phyloP scores from a whole-genome alignment of 2,113 vertebrate genomes.

The Diadophis punctatus region DNA sequence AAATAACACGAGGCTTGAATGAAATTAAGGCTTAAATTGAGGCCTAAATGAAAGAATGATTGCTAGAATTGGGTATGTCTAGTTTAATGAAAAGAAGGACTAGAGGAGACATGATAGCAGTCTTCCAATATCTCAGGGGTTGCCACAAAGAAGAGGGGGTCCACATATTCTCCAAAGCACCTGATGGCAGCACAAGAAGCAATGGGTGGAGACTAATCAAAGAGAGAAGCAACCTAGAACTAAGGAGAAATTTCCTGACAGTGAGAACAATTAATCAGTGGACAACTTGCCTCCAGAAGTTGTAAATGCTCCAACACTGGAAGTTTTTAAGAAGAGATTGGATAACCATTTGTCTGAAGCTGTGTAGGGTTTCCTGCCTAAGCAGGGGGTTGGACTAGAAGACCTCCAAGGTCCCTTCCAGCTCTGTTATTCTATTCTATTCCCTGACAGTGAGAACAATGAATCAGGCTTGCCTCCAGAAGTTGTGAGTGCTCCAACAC shows the following conservation, averaged over 20 bases:
- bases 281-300: neutral
- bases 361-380: no score
- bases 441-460: no score
- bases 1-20: neutral
- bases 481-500: neutral
- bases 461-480: no score
- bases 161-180: neutral
- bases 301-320: neutral
- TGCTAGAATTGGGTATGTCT: neutral
- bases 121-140: neutral
- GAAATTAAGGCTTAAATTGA: neutral
- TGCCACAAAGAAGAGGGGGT: neutral
- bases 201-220: neutral
- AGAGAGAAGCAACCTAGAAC: neutral
- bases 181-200: neutral
- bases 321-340: neutral
- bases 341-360: neutral
- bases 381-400: no score
- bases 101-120: neutral
- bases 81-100: no score
- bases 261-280: no score
- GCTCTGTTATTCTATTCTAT: no score
- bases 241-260: neutral
- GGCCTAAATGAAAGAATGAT: neutral
- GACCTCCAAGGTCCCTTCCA: no score